Base-by-base conservation (phyloP, 37 sponge, comb jelly and placozoan species). In the Amphimedon queenslandica region DNA sequence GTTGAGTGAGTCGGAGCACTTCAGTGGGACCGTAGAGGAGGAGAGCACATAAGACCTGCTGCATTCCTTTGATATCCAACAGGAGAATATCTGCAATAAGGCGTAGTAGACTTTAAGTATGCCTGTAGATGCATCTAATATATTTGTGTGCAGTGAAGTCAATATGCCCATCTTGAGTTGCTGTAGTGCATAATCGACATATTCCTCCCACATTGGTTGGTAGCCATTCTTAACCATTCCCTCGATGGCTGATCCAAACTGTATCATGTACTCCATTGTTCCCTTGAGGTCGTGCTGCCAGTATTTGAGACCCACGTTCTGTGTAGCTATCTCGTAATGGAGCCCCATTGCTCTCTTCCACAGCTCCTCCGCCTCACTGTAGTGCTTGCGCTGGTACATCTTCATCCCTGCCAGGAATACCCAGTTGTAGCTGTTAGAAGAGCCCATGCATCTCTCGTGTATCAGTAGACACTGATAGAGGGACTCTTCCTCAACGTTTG, bases 331-430 rank as follows among this genome's bases (percentile, higher is more conserved):
- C 61, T 60, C 61, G 61, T 60, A 60, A 60, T 60, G 61, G 24
- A 60, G 8, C 21, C 21, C 27, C 61, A 60, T 60, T 60, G 61
- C 61, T 60, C 61, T 60, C 61, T 60, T 11, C 61, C 61, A 60
- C 5, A 60, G 28, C 61, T 60, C 27, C 28, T 60, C 61, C 21
- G 61, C 61, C 28, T 11, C 61, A n/a, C 21, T n/a, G 27, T 60
- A 60, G 5, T 60, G 61, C 5, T 11, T n/a, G 21, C 21, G 27
- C 21, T 60, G 61, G 21, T n/a, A 60, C 61, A 60, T n/a, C 61
- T 60, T 60, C 27, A 60, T 60, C 8, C 61, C 61, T 25, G 61
- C 61, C 5, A 25, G 5, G 61, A 60, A 60, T n/a, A 60, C 28
- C 61, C 61, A 60, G 61, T 60, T n/a, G 21, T 60, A 60, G 28